Evolutionary conservation across 2,797 vertebrate genomes (phyloP).

Genomic region (Sebastes cheni): DNA sequence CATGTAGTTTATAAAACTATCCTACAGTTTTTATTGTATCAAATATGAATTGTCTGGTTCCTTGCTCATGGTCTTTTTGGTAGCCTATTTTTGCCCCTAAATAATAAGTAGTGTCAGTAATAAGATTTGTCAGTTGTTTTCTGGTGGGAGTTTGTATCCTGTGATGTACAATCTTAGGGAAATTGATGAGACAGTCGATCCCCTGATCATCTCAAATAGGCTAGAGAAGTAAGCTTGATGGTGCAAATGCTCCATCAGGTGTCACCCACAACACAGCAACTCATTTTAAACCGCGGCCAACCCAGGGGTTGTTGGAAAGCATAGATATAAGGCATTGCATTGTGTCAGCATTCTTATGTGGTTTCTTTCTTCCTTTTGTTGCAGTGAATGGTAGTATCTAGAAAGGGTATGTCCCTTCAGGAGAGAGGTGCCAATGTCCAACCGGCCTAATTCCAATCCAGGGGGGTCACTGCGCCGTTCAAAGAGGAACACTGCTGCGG

Average conservation of each 20-base stretch:
- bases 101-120: not conserved
- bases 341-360: constrained; percentile 12
- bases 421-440: constrained; percentile 99
- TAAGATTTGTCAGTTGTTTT: not conserved
- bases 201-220: constrained; percentile 9
- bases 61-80: not conserved
- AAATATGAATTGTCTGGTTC: not conserved
- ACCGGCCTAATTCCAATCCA: constrained; percentile 99
- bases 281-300: not conserved
- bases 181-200: not conserved
- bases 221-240: not conserved
- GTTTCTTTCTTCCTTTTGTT: constrained; percentile 38
- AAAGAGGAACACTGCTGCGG: constrained; percentile 99
- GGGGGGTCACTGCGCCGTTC: constrained; percentile 99
- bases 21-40: not conserved
- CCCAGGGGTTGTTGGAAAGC: not conserved
- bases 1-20: not conserved
- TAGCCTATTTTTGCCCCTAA: not conserved
- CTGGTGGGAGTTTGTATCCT: not conserved
- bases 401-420: constrained; percentile 99
- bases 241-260: not conserved
- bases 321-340: not conserved
- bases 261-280: not conserved
- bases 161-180: not conserved
- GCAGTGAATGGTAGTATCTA: constrained; percentile 99